Base-by-base conservation (phyloP, 2,888 invertebrate genomes). In the Protodeltote pygarga region DNA sequence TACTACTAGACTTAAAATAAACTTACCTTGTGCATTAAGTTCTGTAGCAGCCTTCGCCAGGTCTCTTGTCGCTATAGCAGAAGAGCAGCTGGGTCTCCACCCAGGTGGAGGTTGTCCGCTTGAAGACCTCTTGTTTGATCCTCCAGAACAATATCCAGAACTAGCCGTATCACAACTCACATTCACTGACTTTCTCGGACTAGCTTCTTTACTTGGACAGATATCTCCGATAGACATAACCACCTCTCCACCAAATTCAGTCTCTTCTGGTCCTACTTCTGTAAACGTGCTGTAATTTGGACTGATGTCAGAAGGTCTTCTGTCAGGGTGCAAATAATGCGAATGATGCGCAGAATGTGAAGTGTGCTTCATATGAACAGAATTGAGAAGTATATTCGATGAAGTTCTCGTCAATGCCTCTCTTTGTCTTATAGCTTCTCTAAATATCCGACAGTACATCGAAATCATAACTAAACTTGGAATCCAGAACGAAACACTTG, bases 401-500 rank as follows among this genome's bases (percentile, higher is more conserved):
- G 96, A 96, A n/a, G 97, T 97, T 52, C 97, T 92, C 37, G 96
- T 96, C 34, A 97, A 83, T 0, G 97, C 97, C 80, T 96, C 96
- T 51, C 97, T 91, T 79, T 97, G 97, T 25, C 97, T 92, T 6
- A 97, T 95, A 1, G 97, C 97, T 87, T 97, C 97, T 79, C 96
- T 93, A 79, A 95, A 95, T 78, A 97, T 97, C 75, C 95, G 93
- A 88, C 94, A 97, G 88, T 98, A 98, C 96, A 97, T 98, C 29
- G 96, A 96, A 72, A 98, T 95, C 98, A 98, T 98, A 17, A 98
- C 97, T 41, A 97, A 83, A 65, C 97, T 97, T 3, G 98, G 98
- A 82, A 98, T 97, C 97, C 98, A 98, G 85, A 98, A 98, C 19
- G 97, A 97, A 23, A 98, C 96, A 60, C 96, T 96, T 47, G 97